Base-by-base conservation (phyloP, 2,888 invertebrate species). In the Ashinkailepas kermadecensis region DNA sequence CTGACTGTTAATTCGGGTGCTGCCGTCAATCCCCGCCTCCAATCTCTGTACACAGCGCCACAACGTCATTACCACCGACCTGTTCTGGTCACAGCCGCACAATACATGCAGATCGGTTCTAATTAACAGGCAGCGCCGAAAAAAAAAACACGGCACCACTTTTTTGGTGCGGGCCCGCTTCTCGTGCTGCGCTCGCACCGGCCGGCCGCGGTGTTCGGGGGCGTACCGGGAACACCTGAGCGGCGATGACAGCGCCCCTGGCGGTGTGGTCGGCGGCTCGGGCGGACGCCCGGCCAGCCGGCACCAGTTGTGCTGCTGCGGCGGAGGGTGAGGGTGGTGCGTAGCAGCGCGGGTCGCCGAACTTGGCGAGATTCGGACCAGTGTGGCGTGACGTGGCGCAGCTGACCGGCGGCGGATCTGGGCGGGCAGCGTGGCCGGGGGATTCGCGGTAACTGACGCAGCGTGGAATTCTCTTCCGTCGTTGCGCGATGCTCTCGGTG, bases 191-290 rank as follows among this genome's bases (percentile, higher is more conserved):
- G 74, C 21, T 54, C 25, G 13, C 56, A 56, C 15, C 39, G 54
- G 54, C 0, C 56, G 6, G 11, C 74, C 3, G 54, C 56, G 0
- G 54, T 15, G 21, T 11, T 9, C 74, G 15, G 74, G 74, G 54
- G 54, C 74, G 54, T 18, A 56, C 54, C 54, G 8, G 21, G 15
- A 21, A 56, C 54, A 56, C 56, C 74, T 56, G 74, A 74, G 21
- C 74, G 54, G 74, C 74, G 74, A 74, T 21, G 2, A 54, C 21
- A 54, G 74, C 74, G 74, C 74, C 74, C 56, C 74, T 74, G 56
- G 74, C 21, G 74, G 74, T 39, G 15, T 39, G 39, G 39, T 70
- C 15, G 6, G 7, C 70, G 70, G 70, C 70, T 25, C 10, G 12
- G 25, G 70, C 15, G 70, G 15, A 25, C 23, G 39, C 8, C 13